phyloP scores from a whole-genome alignment of 2,797 vertebrate species.

The Pipistrellus kuhlii region DNA sequence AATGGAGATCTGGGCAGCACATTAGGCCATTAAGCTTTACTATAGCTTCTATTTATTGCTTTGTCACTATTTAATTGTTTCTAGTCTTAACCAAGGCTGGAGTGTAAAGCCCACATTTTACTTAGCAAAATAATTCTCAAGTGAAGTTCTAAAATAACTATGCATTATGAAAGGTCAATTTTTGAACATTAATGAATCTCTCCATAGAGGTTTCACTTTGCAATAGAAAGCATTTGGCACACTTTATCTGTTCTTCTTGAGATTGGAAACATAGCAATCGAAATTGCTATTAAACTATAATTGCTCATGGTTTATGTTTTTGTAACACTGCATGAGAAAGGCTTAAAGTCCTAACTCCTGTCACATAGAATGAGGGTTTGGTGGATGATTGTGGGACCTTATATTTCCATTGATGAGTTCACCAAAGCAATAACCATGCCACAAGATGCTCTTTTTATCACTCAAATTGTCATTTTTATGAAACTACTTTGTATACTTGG shows the following conservation, averaged over 20 bases:
- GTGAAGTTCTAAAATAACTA: not conserved
- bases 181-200: conserved; percentile 43
- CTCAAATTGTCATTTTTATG: conserved; percentile 74
- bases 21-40: not conserved
- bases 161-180: not conserved
- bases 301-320: not conserved
- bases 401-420: conserved; percentile 19
- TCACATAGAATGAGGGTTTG: not conserved
- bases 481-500: conserved; percentile 65
- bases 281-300: conserved; percentile 37
- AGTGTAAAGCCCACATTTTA: not conserved
- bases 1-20: no score
- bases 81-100: not conserved
- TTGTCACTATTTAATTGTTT: not conserved
- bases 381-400: not conserved
- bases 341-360: not conserved
- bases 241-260: conserved; percentile 32
- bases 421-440: conserved; percentile 12
- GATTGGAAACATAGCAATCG: not conserved
- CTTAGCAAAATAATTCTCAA: not conserved
- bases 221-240: not conserved
- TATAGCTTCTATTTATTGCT: not conserved
- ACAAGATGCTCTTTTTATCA: conserved; percentile 59
- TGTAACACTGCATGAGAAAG: not conserved
- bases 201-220: conserved; percentile 27